phyloP scores from a whole-genome alignment of 30 jellyfish, hydroid and myxozoan species.

The Calvadosia cruxmelitensis region DNA sequence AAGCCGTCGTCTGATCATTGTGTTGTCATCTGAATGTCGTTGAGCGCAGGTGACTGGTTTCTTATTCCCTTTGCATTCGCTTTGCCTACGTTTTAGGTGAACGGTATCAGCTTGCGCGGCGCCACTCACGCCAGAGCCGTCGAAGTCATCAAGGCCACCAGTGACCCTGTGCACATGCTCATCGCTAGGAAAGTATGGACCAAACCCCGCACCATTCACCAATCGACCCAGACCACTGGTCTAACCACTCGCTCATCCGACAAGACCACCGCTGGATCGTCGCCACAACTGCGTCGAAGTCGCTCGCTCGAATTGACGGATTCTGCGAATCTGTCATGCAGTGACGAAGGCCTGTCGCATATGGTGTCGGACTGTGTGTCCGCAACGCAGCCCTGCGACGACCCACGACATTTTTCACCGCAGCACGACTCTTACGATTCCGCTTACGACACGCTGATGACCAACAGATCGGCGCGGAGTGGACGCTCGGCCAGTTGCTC shows the following conservation, averaged over 20 bases:
- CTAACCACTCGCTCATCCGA: conserved; percentile 8
- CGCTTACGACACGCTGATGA: conserved; percentile 86
- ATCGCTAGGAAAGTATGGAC: conserved; percentile 45
- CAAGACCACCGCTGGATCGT: conserved; percentile 6
- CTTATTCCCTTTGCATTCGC: no score
- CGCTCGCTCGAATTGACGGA: conserved; percentile 53
- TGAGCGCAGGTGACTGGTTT: no score
- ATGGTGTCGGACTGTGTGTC: neutral
- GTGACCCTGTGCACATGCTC: conserved; percentile 66
- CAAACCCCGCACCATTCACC: conserved; percentile 16
- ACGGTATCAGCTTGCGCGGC: conserved; percentile 50
- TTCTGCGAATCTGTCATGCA: conserved; percentile 24
- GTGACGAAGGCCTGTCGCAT: conserved; percentile 38
- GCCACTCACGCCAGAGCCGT: conserved; percentile 95
- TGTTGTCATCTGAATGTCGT: no score
- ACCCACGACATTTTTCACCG: neutral
- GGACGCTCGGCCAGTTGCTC: conserved; percentile 16
- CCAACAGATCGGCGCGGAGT: conserved; percentile 83
- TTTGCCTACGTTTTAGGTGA: no score
- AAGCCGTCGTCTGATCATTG: no score
- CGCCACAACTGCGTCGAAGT: conserved; percentile 4
- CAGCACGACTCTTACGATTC: conserved; percentile 63
- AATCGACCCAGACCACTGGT: conserved; percentile 63
- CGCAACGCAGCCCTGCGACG: neutral
- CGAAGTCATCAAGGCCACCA: conserved; percentile 58